Conservation (phyloP, 2,888 invertebrate genomes). For the Lithophane socia region DNA sequence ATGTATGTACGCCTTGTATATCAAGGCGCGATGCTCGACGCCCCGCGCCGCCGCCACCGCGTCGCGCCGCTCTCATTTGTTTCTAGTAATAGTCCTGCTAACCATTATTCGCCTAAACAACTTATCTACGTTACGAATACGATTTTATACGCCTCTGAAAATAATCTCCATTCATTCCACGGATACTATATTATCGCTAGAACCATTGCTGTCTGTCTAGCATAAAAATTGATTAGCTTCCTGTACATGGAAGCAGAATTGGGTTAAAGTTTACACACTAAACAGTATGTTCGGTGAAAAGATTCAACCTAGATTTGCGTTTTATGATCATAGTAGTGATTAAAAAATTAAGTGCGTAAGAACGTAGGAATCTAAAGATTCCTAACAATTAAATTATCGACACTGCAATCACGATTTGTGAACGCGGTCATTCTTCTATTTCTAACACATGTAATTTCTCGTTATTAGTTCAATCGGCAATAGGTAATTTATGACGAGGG, state of each 20-base stretch:
- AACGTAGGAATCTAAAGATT: neutral
- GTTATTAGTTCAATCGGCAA: neutral
- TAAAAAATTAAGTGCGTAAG: neutral
- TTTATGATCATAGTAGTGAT: conserved; percentile 34
- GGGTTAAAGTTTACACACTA: conserved; percentile 40
- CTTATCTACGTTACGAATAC: conserved; percentile 16
- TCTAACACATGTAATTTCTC: neutral
- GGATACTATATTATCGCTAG: conserved; percentile 29
- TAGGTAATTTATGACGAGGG: neutral
- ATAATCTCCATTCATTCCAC: conserved; percentile 54
- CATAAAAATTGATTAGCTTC: conserved; percentile 45
- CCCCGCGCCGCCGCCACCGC: conserved; percentile 49
- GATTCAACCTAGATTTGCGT: conserved; percentile 50
- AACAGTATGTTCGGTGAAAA: conserved; percentile 32
- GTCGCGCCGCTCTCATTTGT: conserved; percentile 50
- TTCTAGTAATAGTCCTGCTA: conserved; percentile 41
- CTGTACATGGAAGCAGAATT: conserved; percentile 37
- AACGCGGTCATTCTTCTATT: too few species aligned
- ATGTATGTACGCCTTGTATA: conserved; percentile 36
- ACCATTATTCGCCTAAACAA: conserved; percentile 32
- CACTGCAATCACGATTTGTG: neutral
- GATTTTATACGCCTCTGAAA: conserved; percentile 18
- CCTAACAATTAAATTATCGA: neutral
- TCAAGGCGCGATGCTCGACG: conserved; percentile 48
- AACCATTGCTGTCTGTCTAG: conserved; percentile 42